Percentiles rank a stretch among this genome's conserved stretches.
Evolutionary conservation across 2,797 vertebrate species (phyloP).

Genomic region (Periophthalmus magnuspinnatus): DNA sequence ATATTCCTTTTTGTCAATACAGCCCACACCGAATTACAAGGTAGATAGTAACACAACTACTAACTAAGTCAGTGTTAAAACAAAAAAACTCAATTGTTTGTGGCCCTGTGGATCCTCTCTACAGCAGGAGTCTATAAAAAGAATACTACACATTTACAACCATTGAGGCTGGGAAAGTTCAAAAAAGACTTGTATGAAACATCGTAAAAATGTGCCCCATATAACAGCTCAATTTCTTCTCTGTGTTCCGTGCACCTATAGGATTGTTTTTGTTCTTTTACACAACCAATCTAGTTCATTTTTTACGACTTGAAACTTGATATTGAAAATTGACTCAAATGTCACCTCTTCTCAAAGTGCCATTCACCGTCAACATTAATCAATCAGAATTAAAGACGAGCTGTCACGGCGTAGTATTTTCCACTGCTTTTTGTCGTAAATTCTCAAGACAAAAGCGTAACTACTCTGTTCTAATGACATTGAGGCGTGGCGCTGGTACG

Average conservation of each 20-base stretch:
- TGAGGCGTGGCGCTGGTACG: slow-evolving; percentile 44
- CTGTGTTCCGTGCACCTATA: background rate
- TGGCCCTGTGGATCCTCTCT: background rate
- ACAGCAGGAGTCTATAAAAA: slow-evolving; percentile 3
- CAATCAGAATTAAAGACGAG: slow-evolving; percentile 35
- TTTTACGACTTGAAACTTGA: background rate
- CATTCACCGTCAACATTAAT: slow-evolving; percentile 40
- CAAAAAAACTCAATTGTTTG: background rate
- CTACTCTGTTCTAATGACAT: slow-evolving; percentile 41
- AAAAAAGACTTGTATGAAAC: slow-evolving; percentile 3
- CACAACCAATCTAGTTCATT: slow-evolving; percentile 3
- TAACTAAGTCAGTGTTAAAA: background rate
- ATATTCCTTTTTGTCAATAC: no score
- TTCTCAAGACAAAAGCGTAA: slow-evolving; percentile 32
- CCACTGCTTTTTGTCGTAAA: slow-evolving; percentile 25
- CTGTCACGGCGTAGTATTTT: slow-evolving; percentile 45
- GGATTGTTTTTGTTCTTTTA: background rate
- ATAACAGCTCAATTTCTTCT: slow-evolving; percentile 15
- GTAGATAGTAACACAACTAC: no score
- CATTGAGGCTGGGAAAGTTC: slow-evolving; percentile 5
- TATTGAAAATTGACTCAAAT: slow-evolving; percentile 11
- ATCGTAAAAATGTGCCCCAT: slow-evolving; percentile 2
- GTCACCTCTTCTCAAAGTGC: slow-evolving; percentile 39
- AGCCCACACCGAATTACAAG: no score
- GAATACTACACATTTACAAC: slow-evolving; percentile 28